A percentile compares a stretch with the other conserved stretches of the same genome.
These are phyloP conservation scores for Troides oblongomaculatus DNA, from an alignment of 2,888 invertebrate genomes.

Conservation along the genomic window DNA sequence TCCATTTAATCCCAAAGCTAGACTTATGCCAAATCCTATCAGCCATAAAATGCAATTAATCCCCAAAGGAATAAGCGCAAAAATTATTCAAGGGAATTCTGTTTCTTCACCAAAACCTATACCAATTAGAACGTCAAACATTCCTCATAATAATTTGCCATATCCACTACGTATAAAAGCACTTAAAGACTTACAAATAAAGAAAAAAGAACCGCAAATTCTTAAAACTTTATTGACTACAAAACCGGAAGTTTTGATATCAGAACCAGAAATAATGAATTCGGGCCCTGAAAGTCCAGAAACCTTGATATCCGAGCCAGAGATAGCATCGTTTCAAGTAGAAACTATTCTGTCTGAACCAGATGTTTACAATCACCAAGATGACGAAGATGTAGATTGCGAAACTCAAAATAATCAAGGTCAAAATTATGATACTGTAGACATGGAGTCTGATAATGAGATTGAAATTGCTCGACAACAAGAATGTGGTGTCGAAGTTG, in stretches of 20 bases:
- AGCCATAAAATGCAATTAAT: conserved; percentile 70
- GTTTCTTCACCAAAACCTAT: conserved; percentile 64
- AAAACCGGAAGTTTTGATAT: conserved; percentile 70
- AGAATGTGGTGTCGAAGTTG: conserved; percentile 44
- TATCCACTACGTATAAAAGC: conserved; percentile 75
- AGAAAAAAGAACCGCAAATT: conserved; percentile 75
- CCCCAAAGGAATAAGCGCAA: conserved; percentile 54
- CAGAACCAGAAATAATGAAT: conserved; percentile 73
- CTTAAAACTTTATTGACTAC: conserved; percentile 73
- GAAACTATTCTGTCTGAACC: conserved; percentile 74
- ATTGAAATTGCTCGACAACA: conserved; percentile 71
- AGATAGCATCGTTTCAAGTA: conserved; percentile 76
- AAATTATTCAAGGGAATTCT: conserved; percentile 55
- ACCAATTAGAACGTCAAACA: conserved; percentile 60
- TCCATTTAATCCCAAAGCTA: conserved; percentile 74
- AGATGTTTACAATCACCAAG: conserved; percentile 54
- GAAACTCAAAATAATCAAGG: conserved; percentile 54
- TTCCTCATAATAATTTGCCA: conserved; percentile 63
- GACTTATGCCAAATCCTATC: conserved; percentile 74
- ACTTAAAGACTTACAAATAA: conserved; percentile 75
- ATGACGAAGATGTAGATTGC: conserved; percentile 49
- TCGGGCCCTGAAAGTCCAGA: conserved; percentile 77
- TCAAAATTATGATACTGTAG: conserved; percentile 71
- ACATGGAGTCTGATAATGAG: conserved; percentile 76
- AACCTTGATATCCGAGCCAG: conserved; percentile 75